Percentiles rank a stretch among this genome's conserved stretches.
Conservation (phyloP, 2,797 vertebrate genomes). For the Rhinoraja longicauda region DNA sequence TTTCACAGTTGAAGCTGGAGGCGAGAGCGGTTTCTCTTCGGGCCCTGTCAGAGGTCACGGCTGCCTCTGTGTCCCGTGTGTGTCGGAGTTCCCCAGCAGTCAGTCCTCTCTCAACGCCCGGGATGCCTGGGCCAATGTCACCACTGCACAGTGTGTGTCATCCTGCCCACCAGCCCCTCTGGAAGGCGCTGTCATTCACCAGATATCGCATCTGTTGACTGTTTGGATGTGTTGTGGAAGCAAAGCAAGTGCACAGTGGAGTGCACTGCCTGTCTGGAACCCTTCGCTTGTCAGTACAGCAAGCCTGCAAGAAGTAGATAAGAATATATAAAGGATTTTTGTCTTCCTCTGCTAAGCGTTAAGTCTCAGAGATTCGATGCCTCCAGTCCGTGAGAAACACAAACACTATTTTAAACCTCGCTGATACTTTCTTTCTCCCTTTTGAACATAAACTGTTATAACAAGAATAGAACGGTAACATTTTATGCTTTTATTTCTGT, state of each 20-base stretch:
- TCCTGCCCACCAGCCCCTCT: constrained; percentile 30
- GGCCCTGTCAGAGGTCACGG: neutral
- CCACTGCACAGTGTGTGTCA: constrained; percentile 41
- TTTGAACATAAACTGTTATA: neutral
- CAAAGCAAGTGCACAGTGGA: constrained; percentile 33
- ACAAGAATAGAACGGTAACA: too few species aligned
- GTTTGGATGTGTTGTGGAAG: neutral
- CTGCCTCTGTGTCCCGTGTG: neutral
- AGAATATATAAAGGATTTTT: constrained; percentile 54
- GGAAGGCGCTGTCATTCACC: constrained; percentile 40
- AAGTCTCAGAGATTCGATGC: neutral
- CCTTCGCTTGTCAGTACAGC: constrained; percentile 51
- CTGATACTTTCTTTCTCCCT: neutral
- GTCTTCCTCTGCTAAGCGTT: constrained; percentile 49
- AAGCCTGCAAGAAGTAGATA: constrained; percentile 54
- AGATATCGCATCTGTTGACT: constrained; percentile 42
- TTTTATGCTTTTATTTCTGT: too few species aligned
- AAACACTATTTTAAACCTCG: neutral
- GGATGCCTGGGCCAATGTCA: neutral
- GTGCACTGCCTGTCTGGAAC: constrained; percentile 42
- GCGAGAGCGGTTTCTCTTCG: neutral
- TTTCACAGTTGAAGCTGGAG: neutral
- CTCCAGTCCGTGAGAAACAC: neutral
- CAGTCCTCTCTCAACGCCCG: neutral
- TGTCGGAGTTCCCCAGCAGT: neutral